Evolutionary conservation across 2,797 vertebrate species (phyloP), one percentile per base, ranked within the genome.

Genomic region (Tympanoctomys barrerae): DNA sequence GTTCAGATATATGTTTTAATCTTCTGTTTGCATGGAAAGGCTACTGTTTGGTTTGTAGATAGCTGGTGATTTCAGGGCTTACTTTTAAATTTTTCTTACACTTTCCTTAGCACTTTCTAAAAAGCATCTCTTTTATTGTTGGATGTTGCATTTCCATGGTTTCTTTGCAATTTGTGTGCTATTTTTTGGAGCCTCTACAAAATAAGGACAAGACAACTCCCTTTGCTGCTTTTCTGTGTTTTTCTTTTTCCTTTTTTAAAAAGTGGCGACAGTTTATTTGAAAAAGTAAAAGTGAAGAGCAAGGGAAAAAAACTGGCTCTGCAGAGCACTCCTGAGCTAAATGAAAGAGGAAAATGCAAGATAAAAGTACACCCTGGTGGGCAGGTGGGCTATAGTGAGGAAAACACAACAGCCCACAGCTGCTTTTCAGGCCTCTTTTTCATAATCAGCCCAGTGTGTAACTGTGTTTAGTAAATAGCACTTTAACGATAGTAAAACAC

Each of bases 31-130:
- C 28, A 49, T 5, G 9, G 54, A 68, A 87, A 94, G 39, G 12
- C 28, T 73, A 3, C 57, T 83, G 46, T 77, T 93, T 79, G 36
- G n/a, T 88, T 96, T 96, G n/a, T 90, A 68, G 93, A 33, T 89
- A 96, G 84, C 77, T 71, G 19, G 52, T 90, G 77, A 64, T 88
- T 89, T 61, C 6, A 82, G 19, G 62, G 54, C n/a, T 92, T 93
- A 82, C 42, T 94, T 96, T 64, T 79, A 26, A 89, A 54, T 95
- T 33, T 79, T 5, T 81, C 26, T 89, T 82, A 78, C 1, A 42
- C 9, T 92, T 2, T 61, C 52, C 81, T 83, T 49, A 64, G 64
- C 28, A 77, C 64, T 87, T 93, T 49, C 46, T 94, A 46, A 73
- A 94, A 95, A 78, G 39, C 90, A 92, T 4, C 46, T 83, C 9